A percentile compares a stretch with the other conserved stretches of the same genome.
Conservation (phyloP, 2,888 invertebrate genomes). For the Norana najaformis region DNA sequence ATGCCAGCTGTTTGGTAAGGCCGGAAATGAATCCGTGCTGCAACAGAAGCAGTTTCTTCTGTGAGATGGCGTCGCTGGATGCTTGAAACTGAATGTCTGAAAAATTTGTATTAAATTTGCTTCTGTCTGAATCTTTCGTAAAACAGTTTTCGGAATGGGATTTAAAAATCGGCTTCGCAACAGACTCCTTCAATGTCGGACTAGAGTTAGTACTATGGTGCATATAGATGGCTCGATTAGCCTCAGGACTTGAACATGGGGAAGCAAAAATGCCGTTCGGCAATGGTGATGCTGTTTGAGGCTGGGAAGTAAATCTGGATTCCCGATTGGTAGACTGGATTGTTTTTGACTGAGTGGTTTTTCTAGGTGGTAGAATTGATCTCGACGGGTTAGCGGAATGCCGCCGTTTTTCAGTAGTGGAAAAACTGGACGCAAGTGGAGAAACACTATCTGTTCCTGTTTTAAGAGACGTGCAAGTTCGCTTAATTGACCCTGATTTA, state of each 20-base stretch:
- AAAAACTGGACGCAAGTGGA: background rate
- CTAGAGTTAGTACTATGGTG: background rate
- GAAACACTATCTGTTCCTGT: background rate
- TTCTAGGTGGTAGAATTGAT: background rate
- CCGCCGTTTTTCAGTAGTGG: background rate
- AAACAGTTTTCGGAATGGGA: background rate
- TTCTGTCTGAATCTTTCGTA: background rate
- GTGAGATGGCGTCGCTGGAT: background rate
- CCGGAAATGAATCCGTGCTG: conserved; percentile 8
- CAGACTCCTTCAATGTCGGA: background rate
- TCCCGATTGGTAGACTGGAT: background rate
- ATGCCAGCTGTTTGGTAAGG: background rate
- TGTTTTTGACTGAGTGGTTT: background rate
- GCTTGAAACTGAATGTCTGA: background rate
- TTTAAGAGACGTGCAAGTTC: background rate
- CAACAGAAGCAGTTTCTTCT: background rate
- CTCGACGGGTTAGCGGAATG: background rate
- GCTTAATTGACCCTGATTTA: background rate
- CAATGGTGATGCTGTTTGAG: background rate
- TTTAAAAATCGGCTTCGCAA: background rate
- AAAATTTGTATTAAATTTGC: background rate
- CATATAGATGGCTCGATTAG: background rate
- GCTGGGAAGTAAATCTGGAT: background rate
- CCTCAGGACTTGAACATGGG: background rate
- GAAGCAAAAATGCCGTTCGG: background rate